phyloP scores from a whole-genome alignment of 1,140 invertebrate species.

The Helicoverpa armigera region DNA sequence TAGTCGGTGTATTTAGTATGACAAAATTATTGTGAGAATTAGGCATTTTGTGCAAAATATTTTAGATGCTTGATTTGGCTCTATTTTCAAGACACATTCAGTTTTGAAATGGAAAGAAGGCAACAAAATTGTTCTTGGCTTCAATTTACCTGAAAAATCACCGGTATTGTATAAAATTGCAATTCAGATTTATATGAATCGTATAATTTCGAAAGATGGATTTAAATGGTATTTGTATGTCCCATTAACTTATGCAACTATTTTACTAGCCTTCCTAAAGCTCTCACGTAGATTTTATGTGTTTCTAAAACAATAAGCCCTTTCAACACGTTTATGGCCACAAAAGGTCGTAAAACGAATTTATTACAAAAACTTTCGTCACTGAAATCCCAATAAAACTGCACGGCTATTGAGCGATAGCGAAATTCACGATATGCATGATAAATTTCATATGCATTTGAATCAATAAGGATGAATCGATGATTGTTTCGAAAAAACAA shows the following conservation, averaged over 20 bases:
- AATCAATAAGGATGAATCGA: slow-evolving; percentile 28
- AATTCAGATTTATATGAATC: too few species aligned
- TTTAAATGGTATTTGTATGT: neutral
- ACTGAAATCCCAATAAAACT: slow-evolving; percentile 20
- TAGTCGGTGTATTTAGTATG: too few species aligned
- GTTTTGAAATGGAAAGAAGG: neutral
- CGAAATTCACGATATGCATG: slow-evolving; percentile 25
- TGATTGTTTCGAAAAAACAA: slow-evolving; percentile 39
- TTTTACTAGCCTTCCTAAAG: neutral
- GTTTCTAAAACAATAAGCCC: too few species aligned
- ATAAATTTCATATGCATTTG: slow-evolving; percentile 29
- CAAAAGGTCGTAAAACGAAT: neutral
- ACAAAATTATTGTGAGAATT: too few species aligned
- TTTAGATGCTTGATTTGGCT: too few species aligned
- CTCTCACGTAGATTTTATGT: neutral
- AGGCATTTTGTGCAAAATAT: too few species aligned
- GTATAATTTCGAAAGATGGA: neutral
- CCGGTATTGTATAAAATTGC: neutral
- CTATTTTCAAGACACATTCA: neutral
- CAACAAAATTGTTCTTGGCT: neutral
- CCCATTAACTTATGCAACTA: neutral
- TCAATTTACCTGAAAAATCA: too few species aligned
- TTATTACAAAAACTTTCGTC: slow-evolving; percentile 22
- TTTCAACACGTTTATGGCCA: slow-evolving; percentile 3
- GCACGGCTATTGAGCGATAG: slow-evolving; percentile 19